Conservation (phyloP, 2,888 invertebrate genomes). For the Drosophila acutilabella region DNA sequence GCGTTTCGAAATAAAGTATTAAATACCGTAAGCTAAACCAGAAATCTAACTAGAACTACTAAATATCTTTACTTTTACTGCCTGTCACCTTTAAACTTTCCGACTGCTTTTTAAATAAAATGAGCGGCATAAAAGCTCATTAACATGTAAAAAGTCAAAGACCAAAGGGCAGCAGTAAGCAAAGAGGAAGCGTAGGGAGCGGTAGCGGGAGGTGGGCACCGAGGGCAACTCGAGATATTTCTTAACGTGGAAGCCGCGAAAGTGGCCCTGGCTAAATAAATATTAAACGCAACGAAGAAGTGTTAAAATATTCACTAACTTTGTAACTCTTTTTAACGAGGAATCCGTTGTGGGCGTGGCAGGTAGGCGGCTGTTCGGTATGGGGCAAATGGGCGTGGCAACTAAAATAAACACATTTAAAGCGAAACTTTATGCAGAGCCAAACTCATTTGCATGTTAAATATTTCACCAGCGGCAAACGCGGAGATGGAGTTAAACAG, state of each 20-base stretch:
- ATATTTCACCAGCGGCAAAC: constrained; percentile 68
- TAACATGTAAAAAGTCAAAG: constrained; percentile 50
- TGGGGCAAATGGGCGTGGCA: constrained; percentile 56
- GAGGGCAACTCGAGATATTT: constrained; percentile 2
- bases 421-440: constrained; percentile 79
- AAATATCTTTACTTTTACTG: not conserved
- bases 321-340: constrained; percentile 80
- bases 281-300: constrained; percentile 75
- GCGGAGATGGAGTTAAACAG: constrained; percentile 16
- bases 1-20: no score
- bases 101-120: no score
- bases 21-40: no score
- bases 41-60: no score
- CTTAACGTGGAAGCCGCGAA: constrained; percentile 45
- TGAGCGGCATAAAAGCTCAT: constrained; percentile 58
- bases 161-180: constrained; percentile 12
- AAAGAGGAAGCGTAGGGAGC: not conserved
- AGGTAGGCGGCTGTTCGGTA: not conserved
- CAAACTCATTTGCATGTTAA: constrained; percentile 79
- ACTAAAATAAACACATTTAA: constrained; percentile 81
- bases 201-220: not conserved
- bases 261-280: constrained; percentile 71
- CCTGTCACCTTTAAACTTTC: not conserved
- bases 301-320: constrained; percentile 81
- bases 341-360: constrained; percentile 32